Evolutionary conservation across 2,888 invertebrate species (phyloP), one percentile per base, ranked within the genome.

Genomic region (Caenorhabditis japonica): DNA sequence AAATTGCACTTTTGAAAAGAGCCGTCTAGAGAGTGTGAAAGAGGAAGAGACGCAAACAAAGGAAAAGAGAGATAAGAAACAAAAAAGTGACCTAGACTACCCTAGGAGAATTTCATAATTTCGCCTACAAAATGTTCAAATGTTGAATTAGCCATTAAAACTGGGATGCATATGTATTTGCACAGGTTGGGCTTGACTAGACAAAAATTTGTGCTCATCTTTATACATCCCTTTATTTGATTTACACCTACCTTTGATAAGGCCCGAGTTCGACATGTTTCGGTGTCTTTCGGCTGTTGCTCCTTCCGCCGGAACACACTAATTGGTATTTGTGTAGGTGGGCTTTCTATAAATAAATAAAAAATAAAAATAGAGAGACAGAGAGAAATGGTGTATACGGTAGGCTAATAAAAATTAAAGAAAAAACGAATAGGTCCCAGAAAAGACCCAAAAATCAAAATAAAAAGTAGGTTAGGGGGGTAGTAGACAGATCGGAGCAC

Each of bases 381-480:
- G n/a, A n/a, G n/a, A n/a, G n/a, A n/a, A n/a, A n/a, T n/a, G n/a
- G n/a, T n/a, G n/a, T n/a, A n/a, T n/a, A n/a, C n/a, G n/a, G n/a
- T n/a, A n/a, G n/a, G n/a, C n/a, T n/a, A n/a, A n/a, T n/a, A n/a
- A n/a, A n/a, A n/a, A n/a, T n/a, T n/a, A 10, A 30, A 30, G 30
- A 30, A 30, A 30, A 30, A 30, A 30, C 7, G 30, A 30, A 30
- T 30, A 7, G 30, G 30, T 30, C 5, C 10, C 30, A 30, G 30
- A 5, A 30, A 30, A 10, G 10, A 7, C 30, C 30, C 30, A 30
- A 30, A 30, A 30, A 30, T 10, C 8, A 4, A 4, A 43, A 38
- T 38, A 36, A 58, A 51, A 66, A 56, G 66, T 66, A 66, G 66
- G 66, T 66, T 56, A 66, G 66, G 25, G 25, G 66, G 56, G 49